Base-by-base conservation (phyloP, 1,140 invertebrate genomes). In the Thrips palmi region DNA sequence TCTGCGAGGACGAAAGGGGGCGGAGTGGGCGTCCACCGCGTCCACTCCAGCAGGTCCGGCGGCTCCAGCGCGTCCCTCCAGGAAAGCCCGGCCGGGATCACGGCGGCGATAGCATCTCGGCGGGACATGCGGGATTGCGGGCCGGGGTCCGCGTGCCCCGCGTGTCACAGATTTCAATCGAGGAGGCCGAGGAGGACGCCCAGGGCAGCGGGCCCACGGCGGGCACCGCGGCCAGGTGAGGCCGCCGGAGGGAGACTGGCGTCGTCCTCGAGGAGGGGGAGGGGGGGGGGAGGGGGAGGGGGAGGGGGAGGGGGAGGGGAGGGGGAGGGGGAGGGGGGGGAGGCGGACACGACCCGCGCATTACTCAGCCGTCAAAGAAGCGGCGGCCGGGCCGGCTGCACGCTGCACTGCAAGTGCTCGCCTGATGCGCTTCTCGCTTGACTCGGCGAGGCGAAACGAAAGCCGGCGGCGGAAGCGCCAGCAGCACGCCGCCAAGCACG, bases 321-420 rank as follows among this genome's bases (percentile, higher is more conserved):
- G 33, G n/a, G 33, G 4, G 14, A 20, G 20, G 33, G 15, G 33
- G 33, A 7, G 33, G 33, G 20, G 20, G 15, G 4, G n/a, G 20
- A 19, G 33, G 33, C 12, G 20, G 33, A 35, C 20, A 12, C n/a
- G 14, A 35, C 12, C 33, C 15, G 20, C 15, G 15, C n/a, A 19
- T 17, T 15, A 4, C 4, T 23, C 14, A 4, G 38, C 21, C 4
- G 39, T 17, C 6, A 3, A 10, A 15, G 38, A 18, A 2, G 38
- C 22, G 29, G 38, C 19, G 25, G 37, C 28, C 2, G 37, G 27
- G 39, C 15, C 32, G 42, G 33, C 37, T 39, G 11, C 27, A 33
- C 10, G 38, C 38, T n/a, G 28, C 25, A 8, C 23, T 43, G 4
- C 36, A 41, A 2, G 30, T 39, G 6, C 11, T 33, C n/a, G n/a